Evolutionary conservation across 2,888 invertebrate species (phyloP).

Genomic region (Cheilosia vulpina): DNA sequence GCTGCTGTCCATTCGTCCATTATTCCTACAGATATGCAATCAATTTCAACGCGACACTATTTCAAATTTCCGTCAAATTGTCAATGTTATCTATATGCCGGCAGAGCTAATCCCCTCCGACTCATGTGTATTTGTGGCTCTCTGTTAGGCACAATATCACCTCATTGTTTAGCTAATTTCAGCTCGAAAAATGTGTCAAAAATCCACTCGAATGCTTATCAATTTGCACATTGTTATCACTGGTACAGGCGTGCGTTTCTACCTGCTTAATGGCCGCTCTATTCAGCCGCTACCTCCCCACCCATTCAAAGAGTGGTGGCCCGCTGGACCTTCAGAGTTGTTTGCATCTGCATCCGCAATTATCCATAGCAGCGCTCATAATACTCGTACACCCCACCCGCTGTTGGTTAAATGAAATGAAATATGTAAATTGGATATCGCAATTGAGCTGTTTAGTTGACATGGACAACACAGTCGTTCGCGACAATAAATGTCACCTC

Average conservation of each 20-base stretch:
- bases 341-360: constrained; percentile 49
- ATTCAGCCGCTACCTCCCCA: not conserved
- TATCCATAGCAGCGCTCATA: constrained; percentile 28
- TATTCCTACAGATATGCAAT: not conserved
- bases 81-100: constrained; percentile 5
- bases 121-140: not conserved
- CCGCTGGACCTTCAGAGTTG: constrained; percentile 3
- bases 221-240: constrained; percentile 36
- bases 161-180: constrained; percentile 3
- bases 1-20: not conserved
- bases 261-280: not conserved
- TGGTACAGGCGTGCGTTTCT: not conserved
- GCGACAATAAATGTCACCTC: constrained; percentile 7
- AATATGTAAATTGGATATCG: constrained; percentile 65
- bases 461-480: not conserved
- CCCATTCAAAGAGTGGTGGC: not conserved
- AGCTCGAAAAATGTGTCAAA: constrained; percentile 24
- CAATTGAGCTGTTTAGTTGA: constrained; percentile 53
- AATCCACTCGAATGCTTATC: constrained; percentile 24
- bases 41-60: not conserved
- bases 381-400: constrained; percentile 5
- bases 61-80: constrained; percentile 25
- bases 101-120: not conserved
- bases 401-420: constrained; percentile 47
- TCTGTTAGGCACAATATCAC: not conserved